These are phyloP conservation scores for Proterorhinus semilunaris DNA, from an alignment of 2,113 vertebrate genomes.

Conservation along the genomic window DNA sequence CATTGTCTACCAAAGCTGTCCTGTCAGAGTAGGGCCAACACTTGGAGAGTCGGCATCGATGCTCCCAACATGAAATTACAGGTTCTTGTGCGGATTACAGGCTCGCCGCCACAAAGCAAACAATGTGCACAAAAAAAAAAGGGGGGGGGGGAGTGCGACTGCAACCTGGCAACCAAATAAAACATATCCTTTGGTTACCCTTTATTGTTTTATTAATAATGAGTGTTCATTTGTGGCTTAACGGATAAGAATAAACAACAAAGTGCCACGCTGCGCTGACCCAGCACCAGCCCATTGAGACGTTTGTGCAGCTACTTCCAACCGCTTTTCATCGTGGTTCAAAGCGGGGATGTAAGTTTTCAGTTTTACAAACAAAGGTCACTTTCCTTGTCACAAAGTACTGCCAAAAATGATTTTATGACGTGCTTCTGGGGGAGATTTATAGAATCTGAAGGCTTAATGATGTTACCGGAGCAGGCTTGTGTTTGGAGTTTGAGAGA, in stretches of 20 bases:
- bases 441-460: conserved; percentile 3
- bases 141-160: background rate
- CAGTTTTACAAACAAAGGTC: background rate
- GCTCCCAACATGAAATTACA: conserved; percentile 40
- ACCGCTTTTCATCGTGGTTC: conserved; percentile 2
- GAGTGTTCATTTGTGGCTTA: conserved; percentile 7
- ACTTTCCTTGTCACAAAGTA: conserved; percentile 12
- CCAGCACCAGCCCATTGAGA: background rate
- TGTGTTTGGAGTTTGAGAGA: conserved; percentile 3
- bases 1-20: conserved; percentile 48
- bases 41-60: conserved; percentile 30
- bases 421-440: conserved; percentile 1
- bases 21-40: conserved; percentile 32
- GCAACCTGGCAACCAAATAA: conserved; percentile 18
- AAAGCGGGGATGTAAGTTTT: background rate
- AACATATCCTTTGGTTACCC: conserved; percentile 8
- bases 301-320: background rate
- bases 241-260: conserved; percentile 10
- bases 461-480: conserved; percentile 2
- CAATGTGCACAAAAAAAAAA: conserved; percentile 30
- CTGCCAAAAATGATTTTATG: conserved; percentile 6
- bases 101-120: conserved; percentile 15
- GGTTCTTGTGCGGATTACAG: conserved; percentile 47
- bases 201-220: conserved; percentile 5
- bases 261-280: background rate